These are phyloP conservation scores for Urophycis tenuis DNA, from an alignment of 2,797 vertebrate species.

Conservation along the genomic window DNA sequence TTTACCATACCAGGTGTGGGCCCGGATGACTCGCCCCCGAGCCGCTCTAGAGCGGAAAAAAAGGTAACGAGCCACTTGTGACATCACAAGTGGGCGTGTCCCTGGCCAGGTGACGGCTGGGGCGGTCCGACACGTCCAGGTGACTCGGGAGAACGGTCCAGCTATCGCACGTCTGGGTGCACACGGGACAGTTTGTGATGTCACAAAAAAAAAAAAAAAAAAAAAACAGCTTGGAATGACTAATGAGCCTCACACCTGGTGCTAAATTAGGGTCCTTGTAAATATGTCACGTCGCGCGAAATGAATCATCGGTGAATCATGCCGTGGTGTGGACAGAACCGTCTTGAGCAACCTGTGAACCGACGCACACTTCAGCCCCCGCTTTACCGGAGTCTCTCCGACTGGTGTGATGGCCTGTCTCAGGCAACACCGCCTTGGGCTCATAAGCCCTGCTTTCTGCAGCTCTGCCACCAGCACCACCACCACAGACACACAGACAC, in stretches of 20 bases:
- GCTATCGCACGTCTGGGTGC: no score
- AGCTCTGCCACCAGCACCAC: constrained; percentile 4
- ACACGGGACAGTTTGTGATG: not conserved
- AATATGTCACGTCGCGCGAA: not conserved
- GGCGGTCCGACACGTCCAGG: not conserved
- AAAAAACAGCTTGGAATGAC: not conserved
- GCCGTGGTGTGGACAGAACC: not conserved
- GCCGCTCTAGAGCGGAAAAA: not conserved
- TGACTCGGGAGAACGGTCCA: not conserved
- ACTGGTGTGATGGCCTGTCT: not conserved
- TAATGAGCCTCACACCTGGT: not conserved
- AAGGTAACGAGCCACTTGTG: not conserved
- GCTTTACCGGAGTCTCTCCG: not conserved
- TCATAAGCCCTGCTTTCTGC: constrained; percentile 10
- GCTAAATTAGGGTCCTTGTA: not conserved
- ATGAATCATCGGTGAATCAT: not conserved
- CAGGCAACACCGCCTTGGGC: not conserved
- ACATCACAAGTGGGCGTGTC: no score
- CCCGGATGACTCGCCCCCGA: no score
- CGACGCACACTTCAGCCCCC: not conserved
- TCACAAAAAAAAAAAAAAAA: no score
- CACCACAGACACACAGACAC: constrained; percentile 14
- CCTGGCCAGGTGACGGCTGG: not conserved
- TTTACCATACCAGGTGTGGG: no score
- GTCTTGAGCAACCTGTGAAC: not conserved